Evolutionary conservation across 2,113 vertebrate genomes (phyloP).

Genomic region (Chaetura pelagica): DNA sequence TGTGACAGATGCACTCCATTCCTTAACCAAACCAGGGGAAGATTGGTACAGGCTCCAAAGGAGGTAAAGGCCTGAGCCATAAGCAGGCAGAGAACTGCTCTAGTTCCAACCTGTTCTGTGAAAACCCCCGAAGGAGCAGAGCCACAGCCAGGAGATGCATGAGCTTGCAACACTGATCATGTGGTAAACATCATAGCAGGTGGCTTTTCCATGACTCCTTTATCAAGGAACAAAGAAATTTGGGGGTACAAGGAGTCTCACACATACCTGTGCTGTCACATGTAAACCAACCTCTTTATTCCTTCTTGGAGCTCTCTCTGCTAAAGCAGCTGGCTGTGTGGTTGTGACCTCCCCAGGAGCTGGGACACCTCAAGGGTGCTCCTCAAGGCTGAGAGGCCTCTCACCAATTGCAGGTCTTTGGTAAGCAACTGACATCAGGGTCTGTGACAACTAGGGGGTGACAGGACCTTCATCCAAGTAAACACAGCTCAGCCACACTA

Average conservation of each 20-base stretch:
- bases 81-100: not conserved
- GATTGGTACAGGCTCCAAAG: not conserved
- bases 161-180: not conserved
- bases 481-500: not conserved
- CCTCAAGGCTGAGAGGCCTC: not conserved
- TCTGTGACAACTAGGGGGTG: too few relatives aligned
- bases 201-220: not conserved
- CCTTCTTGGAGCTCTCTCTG: fast-evolving
- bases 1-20: not conserved
- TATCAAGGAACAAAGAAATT: not conserved
- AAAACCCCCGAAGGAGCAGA: not conserved
- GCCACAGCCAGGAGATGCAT: fast-evolving
- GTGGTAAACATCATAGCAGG: fast-evolving
- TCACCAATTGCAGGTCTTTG: not conserved
- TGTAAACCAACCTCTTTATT: not conserved
- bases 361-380: not conserved
- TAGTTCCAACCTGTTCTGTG: not conserved
- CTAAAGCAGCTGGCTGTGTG: not conserved
- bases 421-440: fast-evolving
- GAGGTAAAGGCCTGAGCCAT: fast-evolving
- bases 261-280: fast-evolving
- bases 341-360: not conserved
- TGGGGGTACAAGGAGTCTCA: not conserved
- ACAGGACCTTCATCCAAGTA: not conserved
- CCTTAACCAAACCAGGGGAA: fast-evolving